phyloP scores from a whole-genome alignment of 2,113 vertebrate species.

The Leptocoma aspasia region DNA sequence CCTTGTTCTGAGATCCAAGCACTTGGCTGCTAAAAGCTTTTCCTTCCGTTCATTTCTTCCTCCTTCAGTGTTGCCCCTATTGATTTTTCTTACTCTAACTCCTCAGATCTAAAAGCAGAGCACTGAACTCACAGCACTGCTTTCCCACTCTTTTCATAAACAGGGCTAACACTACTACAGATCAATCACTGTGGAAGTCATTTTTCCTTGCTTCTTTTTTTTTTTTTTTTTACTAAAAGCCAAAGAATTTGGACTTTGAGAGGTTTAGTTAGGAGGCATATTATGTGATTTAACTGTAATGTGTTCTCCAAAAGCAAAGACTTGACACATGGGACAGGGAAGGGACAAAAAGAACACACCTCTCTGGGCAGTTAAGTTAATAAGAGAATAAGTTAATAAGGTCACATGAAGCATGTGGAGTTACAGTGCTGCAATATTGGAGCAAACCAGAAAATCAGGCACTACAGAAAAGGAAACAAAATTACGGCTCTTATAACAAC shows the following conservation, averaged over 20 bases:
- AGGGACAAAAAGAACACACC: background rate
- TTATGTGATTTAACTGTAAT: background rate
- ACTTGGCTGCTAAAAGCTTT: conserved; percentile 25
- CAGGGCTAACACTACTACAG: background rate
- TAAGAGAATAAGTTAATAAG: background rate
- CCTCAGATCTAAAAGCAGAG: conserved; percentile 39
- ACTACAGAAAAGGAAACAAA: background rate
- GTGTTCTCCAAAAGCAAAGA: background rate
- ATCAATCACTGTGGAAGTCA: background rate
- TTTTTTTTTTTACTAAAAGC: background rate
- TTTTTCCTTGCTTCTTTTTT: background rate
- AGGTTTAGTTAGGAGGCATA: background rate
- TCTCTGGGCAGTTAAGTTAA: background rate
- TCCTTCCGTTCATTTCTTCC: conserved; percentile 63
- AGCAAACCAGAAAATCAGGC: background rate
- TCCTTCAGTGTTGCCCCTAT: conserved; percentile 58
- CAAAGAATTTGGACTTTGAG: background rate
- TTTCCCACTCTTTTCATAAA: background rate
- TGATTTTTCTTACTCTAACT: conserved; percentile 50
- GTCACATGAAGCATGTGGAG: background rate
- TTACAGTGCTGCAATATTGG: background rate
- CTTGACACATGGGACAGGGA: background rate
- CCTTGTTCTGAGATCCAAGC: conserved; percentile 52
- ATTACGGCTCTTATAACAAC: background rate
- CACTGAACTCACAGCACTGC: background rate